Base-by-base conservation (phyloP, 2,113 vertebrate species). In the Ptilonorhynchus violaceus region DNA sequence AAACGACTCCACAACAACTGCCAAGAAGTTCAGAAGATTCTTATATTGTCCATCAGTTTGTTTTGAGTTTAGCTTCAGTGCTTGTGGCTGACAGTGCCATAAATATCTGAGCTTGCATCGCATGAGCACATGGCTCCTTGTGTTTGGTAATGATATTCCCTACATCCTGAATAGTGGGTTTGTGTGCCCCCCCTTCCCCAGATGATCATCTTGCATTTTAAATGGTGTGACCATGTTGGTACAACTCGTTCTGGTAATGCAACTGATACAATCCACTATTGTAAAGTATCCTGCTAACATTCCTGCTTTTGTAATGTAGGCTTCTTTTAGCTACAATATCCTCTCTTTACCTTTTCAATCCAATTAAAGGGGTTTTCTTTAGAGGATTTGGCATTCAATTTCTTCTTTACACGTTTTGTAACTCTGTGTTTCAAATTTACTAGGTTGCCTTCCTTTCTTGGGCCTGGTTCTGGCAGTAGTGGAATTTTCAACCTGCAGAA, bases 341-440 rank as follows among this genome's bases (percentile, higher is more conserved):
- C 23, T 85, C 73, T 94, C 72, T 87, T 93, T 88, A 89, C 55
- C 37, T 95, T 90, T 83, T 58, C 92, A 90, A 52, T 96, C 92
- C 90, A 79, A 41, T 91, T 95, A 85, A n/a, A 46, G 9, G 1
- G 2, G 13, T 72, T 85, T 92, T 68, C 56, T 63, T 91, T 69
- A 33, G n/a, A 89, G 33, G 58, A 84, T 86, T 92, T 84, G 56
- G 22, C 0, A 0, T 93, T 91, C 37, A 8, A 0, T 85, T 85
- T 89, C 58, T 89, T 93, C 66, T 46, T 66, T 68, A 62, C 37
- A 22, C 35, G 14, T 75, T 42, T 85, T 66, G n/a, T 83, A 83
- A 46, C 70, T 89, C 58, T 85, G 35, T 58, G 63, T 92, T 93
- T 89, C 30, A 74, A 39, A 63, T 68, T 92, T 35, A 15, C 0